Evolutionary conservation across 1,140 invertebrate genomes (phyloP), one percentile per base, ranked within the genome.

Genomic region (Mycetomoellerius zeteki): DNA sequence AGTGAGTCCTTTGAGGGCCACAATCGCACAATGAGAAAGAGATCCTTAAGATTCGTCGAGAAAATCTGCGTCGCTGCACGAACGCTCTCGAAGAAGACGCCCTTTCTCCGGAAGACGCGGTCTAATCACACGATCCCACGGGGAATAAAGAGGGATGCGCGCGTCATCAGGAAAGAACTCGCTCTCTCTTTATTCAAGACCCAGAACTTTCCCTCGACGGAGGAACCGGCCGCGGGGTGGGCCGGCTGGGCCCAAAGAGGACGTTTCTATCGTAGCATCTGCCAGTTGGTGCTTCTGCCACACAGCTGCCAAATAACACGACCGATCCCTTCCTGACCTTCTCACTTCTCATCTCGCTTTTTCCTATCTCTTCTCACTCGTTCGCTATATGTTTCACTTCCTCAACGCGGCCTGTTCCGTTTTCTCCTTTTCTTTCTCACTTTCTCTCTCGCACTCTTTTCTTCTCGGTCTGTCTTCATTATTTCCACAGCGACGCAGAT

Each of bases 281-380:
- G 94, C 93, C 90, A 86, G 85, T 91, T 85, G 88, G 82, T 75
- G 86, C 64, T 47, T 91, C 89, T 92, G 93, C 90, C 91, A 92
- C 92, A 94, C 94, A 95, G 93, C 94, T 94, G 94, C 94, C 91
- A 94, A 95, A 95, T 94, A 94, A 94, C 92, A 94, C 92, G 93
- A 93, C 90, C 91, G 90, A 93, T 91, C 89, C 91, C 84, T 90
- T 86, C 90, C 89, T 81, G 52, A 86, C 78, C 89, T 86, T 85
- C 73, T 76, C 71, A 75, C 81, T 87, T 47, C 81, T 77, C 91
- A 60, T 77, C 60, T 75, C 78, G 78, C 86, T 85, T 88, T 60
- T 89, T 24, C 27, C 62, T 89, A 75, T 60, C 76, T 69, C 80
- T 62, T 85, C 84, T 88, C 65, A 58, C 78, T 75, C 84, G 75